These are phyloP conservation scores for Calyptomena viridis DNA, from an alignment of 2,113 vertebrate genomes.

Conservation along the genomic window DNA sequence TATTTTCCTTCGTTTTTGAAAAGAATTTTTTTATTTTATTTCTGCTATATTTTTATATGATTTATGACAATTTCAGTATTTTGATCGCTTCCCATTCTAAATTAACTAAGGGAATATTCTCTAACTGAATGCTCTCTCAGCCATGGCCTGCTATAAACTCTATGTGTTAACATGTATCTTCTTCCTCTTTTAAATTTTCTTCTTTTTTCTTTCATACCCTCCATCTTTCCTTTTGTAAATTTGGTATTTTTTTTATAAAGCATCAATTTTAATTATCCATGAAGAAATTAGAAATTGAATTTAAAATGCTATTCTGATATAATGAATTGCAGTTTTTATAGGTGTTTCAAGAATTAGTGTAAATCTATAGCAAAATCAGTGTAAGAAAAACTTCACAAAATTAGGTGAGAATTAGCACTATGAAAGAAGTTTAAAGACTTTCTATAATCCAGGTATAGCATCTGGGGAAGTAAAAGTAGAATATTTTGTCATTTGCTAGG, in stretches of 20 bases:
- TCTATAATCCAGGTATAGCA: neutral
- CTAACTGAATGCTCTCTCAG: neutral
- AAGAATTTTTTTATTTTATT: neutral
- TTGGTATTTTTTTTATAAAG: neutral
- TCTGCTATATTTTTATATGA: neutral
- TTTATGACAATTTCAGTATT: neutral
- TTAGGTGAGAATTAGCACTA: neutral
- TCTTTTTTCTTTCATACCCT: neutral
- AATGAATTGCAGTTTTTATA: too few species aligned
- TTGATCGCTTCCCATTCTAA: neutral
- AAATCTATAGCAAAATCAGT: neutral
- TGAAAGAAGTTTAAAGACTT: neutral
- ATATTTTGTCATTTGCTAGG: neutral
- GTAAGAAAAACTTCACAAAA: neutral
- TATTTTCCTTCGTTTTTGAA: neutral
- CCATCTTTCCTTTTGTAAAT: neutral
- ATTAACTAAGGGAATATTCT: neutral
- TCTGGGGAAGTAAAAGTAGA: neutral
- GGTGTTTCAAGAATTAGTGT: neutral
- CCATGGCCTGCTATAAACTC: neutral
- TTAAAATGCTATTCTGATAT: neutral
- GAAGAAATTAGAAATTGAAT: neutral
- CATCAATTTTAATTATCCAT: neutral
- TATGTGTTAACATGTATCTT: neutral
- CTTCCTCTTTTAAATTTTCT: neutral